Conservation (phyloP, 1,140 invertebrate genomes). For the Polypedilum vanderplanki region DNA sequence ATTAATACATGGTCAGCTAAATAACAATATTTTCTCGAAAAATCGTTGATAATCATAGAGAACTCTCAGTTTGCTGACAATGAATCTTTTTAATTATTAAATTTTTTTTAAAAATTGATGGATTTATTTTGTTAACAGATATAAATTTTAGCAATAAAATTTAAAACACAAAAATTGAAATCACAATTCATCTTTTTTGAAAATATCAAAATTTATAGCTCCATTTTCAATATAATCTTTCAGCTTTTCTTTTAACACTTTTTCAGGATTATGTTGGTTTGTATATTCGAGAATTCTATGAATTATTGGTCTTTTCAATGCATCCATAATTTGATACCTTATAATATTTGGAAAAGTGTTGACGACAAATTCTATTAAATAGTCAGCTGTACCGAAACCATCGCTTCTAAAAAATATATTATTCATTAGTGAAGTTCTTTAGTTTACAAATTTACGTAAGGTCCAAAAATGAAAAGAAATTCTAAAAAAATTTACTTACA, state of each 20-base stretch:
- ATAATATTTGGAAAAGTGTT: conserved; percentile 76
- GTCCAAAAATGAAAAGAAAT: too few relatives aligned
- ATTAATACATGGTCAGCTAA: too few relatives aligned
- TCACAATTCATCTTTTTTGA: not conserved
- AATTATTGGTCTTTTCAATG: conserved; percentile 64
- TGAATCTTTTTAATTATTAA: too few relatives aligned
- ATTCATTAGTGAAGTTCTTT: not conserved
- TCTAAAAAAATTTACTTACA: not conserved
- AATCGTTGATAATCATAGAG: too few relatives aligned
- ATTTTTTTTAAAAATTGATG: too few relatives aligned
- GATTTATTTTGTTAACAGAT: too few relatives aligned
- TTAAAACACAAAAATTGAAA: too few relatives aligned
- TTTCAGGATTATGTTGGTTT: conserved; percentile 63
- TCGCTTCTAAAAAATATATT: conserved; percentile 47
- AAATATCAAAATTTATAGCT: not conserved
- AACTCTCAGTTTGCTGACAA: too few relatives aligned
- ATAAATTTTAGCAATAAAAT: too few relatives aligned
- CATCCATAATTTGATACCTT: conserved; percentile 76
- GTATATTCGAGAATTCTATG: conserved; percentile 57
- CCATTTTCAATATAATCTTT: not conserved
- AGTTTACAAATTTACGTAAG: too few relatives aligned
- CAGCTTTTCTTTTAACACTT: conserved; percentile 55
- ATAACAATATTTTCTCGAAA: too few relatives aligned
- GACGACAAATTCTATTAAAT: conserved; percentile 64
- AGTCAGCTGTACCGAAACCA: conserved; percentile 73